Evolutionary conservation across 2,797 vertebrate genomes (phyloP).

Genomic region (Tokudaia muenninki): DNA sequence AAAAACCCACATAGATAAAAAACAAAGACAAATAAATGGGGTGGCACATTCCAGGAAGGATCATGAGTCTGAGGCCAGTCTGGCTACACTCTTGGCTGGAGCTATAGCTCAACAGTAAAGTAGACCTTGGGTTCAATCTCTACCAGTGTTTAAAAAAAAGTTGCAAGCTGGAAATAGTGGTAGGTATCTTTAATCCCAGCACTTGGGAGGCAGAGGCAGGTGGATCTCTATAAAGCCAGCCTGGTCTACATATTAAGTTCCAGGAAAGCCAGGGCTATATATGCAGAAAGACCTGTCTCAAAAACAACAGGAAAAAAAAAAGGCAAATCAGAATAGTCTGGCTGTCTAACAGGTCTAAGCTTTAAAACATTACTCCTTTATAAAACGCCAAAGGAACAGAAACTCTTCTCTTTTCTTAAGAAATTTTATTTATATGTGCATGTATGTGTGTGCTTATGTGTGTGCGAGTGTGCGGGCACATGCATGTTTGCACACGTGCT

Average conservation of each 20-base stretch:
- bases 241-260: neutral
- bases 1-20: neutral
- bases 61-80: neutral
- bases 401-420: neutral
- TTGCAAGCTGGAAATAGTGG: neutral
- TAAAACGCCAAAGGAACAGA: neutral
- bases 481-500: too few species aligned
- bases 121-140: neutral
- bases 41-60: neutral
- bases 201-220: neutral
- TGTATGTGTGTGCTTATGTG: too few species aligned
- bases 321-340: neutral
- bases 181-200: neutral
- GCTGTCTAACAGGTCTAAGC: neutral
- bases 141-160: neutral
- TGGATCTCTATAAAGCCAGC: neutral
- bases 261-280: neutral
- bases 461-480: too few species aligned
- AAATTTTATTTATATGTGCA: neutral
- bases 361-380: conserved; percentile 31
- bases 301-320: neutral
- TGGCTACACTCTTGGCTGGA: neutral
- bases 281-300: neutral
- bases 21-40: neutral
- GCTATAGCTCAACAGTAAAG: neutral